Conservation (phyloP, 2,113 vertebrate species). For the Poeciliopsis prolifica region DNA sequence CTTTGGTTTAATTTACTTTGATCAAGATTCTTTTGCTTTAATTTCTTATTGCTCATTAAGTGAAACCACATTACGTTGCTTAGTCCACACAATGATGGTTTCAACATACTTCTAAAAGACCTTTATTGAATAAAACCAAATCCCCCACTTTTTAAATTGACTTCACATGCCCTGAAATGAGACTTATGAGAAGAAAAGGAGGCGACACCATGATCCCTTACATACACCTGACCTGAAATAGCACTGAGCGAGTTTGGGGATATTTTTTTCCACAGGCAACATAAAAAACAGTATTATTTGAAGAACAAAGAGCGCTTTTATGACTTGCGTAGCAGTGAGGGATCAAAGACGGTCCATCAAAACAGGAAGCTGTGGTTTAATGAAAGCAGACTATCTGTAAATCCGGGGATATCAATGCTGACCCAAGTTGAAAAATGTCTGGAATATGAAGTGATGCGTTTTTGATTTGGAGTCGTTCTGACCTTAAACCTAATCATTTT, state of each 20-base stretch:
- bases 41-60: neutral
- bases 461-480: neutral
- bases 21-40: neutral
- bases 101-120: neutral
- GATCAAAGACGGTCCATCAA: neutral
- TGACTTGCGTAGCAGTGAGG: neutral
- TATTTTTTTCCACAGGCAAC: neutral
- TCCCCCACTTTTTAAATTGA: neutral
- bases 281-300: neutral
- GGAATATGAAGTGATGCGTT: neutral
- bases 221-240: neutral
- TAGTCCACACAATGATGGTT: neutral
- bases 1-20: too few relatives aligned
- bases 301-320: constrained; percentile 17
- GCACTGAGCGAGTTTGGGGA: constrained; percentile 2
- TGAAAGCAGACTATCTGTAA: neutral
- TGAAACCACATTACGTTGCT: neutral
- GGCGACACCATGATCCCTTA: neutral
- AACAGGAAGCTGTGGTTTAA: neutral
- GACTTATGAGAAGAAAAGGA: neutral
- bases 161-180: neutral
- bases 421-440: neutral
- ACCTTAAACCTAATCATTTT: neutral
- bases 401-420: neutral
- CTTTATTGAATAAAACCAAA: neutral